Evolutionary conservation across 1,140 invertebrate genomes (phyloP).

Genomic region (Monomorium pharaonis): DNA sequence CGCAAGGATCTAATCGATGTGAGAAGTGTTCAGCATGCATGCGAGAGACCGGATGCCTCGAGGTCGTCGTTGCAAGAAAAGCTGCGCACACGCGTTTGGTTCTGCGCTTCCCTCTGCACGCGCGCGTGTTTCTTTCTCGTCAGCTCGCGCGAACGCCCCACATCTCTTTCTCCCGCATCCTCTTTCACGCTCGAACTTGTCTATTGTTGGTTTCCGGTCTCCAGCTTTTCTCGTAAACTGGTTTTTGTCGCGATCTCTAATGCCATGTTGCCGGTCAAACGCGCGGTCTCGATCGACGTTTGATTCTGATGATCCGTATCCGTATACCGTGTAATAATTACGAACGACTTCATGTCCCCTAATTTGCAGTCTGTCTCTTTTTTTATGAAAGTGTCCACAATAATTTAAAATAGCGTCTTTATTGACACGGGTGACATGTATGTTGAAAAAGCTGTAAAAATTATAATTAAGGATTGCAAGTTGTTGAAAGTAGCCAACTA

Average conservation of each 20-base stretch:
- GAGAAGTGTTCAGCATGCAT: conserved; percentile 36
- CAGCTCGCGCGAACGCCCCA: not conserved
- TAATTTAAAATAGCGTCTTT: not conserved
- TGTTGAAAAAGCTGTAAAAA: not conserved
- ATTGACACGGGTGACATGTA: not conserved
- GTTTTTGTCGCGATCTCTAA: conserved; percentile 56
- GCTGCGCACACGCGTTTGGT: conserved; percentile 23
- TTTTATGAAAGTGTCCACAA: not conserved
- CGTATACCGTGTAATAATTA: conserved; percentile 9
- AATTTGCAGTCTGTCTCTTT: conserved; percentile 13
- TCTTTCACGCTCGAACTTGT: conserved; percentile 54
- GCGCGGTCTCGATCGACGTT: conserved; percentile 15
- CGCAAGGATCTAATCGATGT: conserved; percentile 24
- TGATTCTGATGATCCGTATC: not conserved
- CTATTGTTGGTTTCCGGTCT: conserved; percentile 53
- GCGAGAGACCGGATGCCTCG: conserved; percentile 55
- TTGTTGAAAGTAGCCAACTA: not conserved
- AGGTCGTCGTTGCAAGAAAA: conserved; percentile 64
- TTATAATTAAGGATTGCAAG: conserved; percentile 2
- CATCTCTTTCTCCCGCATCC: conserved; percentile 52
- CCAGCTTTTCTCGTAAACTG: conserved; percentile 40
- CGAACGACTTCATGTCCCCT: not conserved
- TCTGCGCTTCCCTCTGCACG: conserved; percentile 25
- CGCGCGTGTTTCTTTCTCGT: conserved; percentile 17
- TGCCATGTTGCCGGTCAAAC: conserved; percentile 43